Base-by-base conservation (phyloP, 1,140 invertebrate species). In the Gryon sp. region DNA sequence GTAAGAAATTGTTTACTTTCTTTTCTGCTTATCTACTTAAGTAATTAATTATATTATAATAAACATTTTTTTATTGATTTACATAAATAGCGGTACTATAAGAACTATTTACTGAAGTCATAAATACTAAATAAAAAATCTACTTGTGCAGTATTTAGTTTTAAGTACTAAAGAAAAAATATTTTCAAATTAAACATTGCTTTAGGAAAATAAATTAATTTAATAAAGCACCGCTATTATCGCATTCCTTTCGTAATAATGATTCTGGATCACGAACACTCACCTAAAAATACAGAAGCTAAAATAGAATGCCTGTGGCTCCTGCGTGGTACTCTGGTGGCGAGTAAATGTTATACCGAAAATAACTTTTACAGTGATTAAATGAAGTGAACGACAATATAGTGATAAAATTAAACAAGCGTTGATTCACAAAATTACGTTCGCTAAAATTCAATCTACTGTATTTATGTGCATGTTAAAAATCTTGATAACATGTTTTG, bases 251-350 rank as follows among this genome's bases (percentile, higher is more conserved):
- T 43, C 43, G 34, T 73, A 30, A 78, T 73, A 69, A 68, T 68
- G 55, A 75, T 63, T 57, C 38, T 36, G 41, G 63, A 48, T 66
- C 34, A 59, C 73, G 69, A 78, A 63, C 34, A 30, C 69, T 57
- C 34, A 16, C 72, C 81, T 83, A 83, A 81, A 84, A 84, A 83
- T 83, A 83, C 55, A 28, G 45, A 43, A 75, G 80, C 77, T 20
- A 82, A 80, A 84, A 84, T 83, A 83, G 73, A 72, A 48, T 43
- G 22, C 43, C 74, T 79, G 80, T 69, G 80, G 81, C 78, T 43
- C 69, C 50, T 53, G 66, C 83, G 82, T 72, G 79, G 79, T 69
- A 80, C 79, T 79, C 70, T 76, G 74, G 78, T 66, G 73, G 70
- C 72, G 74, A 75, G 73, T 72, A 75, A 83, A 77, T 70, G 79